Percentiles rank a stretch among this genome's conserved stretches.
These are phyloP conservation scores for Lasioglossum pauxillum DNA, from an alignment of 2,888 invertebrate genomes.

Conservation along the genomic window DNA sequence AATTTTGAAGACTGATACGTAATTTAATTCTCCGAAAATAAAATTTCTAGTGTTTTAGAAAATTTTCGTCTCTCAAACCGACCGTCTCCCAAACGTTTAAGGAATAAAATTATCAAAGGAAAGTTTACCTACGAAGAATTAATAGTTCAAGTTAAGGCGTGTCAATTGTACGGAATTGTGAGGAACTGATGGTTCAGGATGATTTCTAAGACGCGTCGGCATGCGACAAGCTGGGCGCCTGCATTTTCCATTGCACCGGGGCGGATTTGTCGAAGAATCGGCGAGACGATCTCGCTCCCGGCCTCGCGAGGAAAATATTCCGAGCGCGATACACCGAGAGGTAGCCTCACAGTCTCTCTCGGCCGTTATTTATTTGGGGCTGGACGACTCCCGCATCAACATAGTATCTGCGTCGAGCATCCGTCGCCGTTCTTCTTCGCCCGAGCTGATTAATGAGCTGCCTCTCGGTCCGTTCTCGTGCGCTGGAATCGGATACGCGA, in stretches of 20 bases:
- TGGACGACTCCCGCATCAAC: slow-evolving; percentile 64
- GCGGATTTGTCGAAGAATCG: neutral
- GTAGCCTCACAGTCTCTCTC: slow-evolving; percentile 8
- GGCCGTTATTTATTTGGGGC: slow-evolving; percentile 63
- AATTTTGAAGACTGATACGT: neutral
- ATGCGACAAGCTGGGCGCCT: neutral
- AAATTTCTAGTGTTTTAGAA: neutral
- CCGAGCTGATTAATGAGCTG: slow-evolving; percentile 67
- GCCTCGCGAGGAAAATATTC: slow-evolving; percentile 12
- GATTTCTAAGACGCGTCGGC: neutral
- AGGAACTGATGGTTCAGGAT: neutral
- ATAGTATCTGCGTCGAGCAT: slow-evolving; percentile 66
- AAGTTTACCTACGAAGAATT: neutral
- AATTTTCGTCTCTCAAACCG: neutral
- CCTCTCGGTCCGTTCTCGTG: slow-evolving; percentile 60
- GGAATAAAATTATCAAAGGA: neutral
- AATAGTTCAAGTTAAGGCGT: neutral
- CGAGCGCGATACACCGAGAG: slow-evolving; percentile 7
- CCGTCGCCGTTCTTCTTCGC: slow-evolving; percentile 61
- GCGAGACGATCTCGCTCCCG: neutral
- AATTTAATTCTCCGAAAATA: neutral
- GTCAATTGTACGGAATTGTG: neutral
- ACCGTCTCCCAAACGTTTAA: no score
- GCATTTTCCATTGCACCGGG: neutral
- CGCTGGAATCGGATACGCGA: slow-evolving; percentile 68